Evolutionary conservation across 1,140 invertebrate species (phyloP).

Genomic region (Harpegnathos saltator): DNA sequence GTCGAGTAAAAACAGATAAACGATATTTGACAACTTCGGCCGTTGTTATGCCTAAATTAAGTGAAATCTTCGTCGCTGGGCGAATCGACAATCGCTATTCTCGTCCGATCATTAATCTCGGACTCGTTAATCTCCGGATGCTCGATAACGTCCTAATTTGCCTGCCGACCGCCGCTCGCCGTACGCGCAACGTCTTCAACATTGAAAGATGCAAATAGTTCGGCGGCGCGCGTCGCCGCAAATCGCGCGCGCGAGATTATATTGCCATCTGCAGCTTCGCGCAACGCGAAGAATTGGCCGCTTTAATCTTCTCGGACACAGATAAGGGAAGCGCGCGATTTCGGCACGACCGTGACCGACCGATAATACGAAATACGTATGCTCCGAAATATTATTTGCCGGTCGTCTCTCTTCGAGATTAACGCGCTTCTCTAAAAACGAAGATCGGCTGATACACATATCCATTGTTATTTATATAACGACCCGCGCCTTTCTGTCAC

Average conservation of each 20-base stretch:
- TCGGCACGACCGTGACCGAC: background rate
- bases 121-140: background rate
- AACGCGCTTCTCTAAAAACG: background rate
- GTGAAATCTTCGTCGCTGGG: background rate
- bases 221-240: background rate
- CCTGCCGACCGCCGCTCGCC: background rate
- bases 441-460: background rate
- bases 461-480: constrained; percentile 6
- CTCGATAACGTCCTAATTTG: background rate
- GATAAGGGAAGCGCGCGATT: constrained; percentile 13
- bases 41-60: constrained; percentile 1
- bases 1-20: constrained; percentile 11
- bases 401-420: constrained; percentile 7
- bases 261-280: background rate
- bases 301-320: background rate
- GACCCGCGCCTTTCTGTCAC: background rate
- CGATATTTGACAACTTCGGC: constrained; percentile 21
- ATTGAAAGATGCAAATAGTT: constrained; percentile 11
- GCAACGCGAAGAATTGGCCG: constrained; percentile 9
- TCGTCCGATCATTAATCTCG: background rate
- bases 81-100: background rate
- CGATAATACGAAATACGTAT: constrained; percentile 1
- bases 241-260: constrained; percentile 21
- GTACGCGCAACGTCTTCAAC: constrained; percentile 1
- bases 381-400: too few species aligned